A percentile compares a stretch with the other conserved stretches of the same genome.
Conservation (phyloP, 2,888 invertebrate species). For the Drosophila koepferae region DNA sequence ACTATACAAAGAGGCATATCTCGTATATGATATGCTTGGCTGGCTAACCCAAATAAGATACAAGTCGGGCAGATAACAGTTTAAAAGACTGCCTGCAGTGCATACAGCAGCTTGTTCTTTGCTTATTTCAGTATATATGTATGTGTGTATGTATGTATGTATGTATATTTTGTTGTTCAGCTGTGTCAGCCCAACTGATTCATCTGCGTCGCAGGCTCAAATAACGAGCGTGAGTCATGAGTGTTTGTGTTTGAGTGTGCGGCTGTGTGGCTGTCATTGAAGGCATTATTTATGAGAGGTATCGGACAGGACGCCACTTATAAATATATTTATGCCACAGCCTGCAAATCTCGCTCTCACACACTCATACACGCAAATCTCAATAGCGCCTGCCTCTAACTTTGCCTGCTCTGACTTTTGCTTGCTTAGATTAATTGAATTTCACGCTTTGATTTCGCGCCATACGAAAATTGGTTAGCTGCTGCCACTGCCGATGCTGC, state of each 20-base stretch:
- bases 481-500: background rate
- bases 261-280: conserved; percentile 35
- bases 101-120: conserved; percentile 28
- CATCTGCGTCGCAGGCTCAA: conserved; percentile 61
- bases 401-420: conserved; percentile 6
- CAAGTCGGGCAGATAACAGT: conserved; percentile 37
- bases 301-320: conserved; percentile 63
- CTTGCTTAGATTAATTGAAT: conserved; percentile 77
- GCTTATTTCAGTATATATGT: background rate
- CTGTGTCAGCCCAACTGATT: conserved; percentile 75
- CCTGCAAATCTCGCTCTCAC: conserved; percentile 26
- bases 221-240: conserved; percentile 64
- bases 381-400: conserved; percentile 4
- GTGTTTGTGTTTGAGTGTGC: conserved; percentile 10
- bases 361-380: conserved; percentile 8
- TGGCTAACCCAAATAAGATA: conserved; percentile 75
- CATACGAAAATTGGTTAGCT: conserved; percentile 50
- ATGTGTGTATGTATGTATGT: background rate
- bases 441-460: conserved; percentile 79
- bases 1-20: conserved; percentile 20
- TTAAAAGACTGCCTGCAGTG: conserved; percentile 51
- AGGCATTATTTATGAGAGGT: conserved; percentile 57
- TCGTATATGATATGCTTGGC: conserved; percentile 60
- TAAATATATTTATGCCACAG: conserved; percentile 60
- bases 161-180: background rate